Evolutionary conservation across 2,888 invertebrate species (phyloP).

Genomic region (Tubulanus polymorphus): DNA sequence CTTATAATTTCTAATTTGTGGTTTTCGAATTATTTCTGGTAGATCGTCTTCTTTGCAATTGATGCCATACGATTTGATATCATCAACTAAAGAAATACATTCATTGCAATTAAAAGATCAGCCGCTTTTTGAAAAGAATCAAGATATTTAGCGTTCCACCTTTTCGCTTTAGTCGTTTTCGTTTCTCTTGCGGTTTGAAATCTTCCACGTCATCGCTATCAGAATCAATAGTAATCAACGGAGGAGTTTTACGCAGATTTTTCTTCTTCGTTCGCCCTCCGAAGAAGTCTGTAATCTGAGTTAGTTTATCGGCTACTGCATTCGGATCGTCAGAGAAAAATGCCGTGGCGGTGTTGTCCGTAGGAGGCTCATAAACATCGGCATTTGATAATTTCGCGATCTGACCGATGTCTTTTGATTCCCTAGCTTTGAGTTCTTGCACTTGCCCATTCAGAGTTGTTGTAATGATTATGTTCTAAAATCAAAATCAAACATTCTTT

Average conservation of each 20-base stretch:
- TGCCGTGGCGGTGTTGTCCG: too few species aligned
- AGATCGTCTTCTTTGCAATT: too few species aligned
- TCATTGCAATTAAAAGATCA: too few species aligned
- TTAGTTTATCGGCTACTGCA: not conserved
- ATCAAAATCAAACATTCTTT: not conserved
- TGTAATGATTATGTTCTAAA: conserved; percentile 42
- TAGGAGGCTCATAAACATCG: conserved; percentile 29
- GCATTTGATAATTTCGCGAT: conserved; percentile 38
- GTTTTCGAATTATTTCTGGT: too few species aligned
- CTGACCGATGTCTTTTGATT: conserved; percentile 30
- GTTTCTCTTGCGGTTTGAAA: conserved; percentile 6
- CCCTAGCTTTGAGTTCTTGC: conserved; percentile 29
- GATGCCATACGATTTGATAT: too few species aligned
- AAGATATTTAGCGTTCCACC: too few species aligned
- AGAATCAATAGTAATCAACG: not conserved
- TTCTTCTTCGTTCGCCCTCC: not conserved
- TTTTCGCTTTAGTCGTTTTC: too few species aligned
- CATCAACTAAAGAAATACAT: too few species aligned
- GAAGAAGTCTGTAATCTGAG: conserved; percentile 1
- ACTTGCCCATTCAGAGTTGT: conserved; percentile 38
- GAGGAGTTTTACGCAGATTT: not conserved
- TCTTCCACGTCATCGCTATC: conserved; percentile 6
- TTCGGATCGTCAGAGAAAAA: not conserved
- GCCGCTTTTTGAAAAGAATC: too few species aligned
- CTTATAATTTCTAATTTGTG: too few species aligned